A percentile compares a stretch with the other conserved stretches of the same genome.
phyloP scores from a whole-genome alignment of 2,113 vertebrate species.

The Amphilophus citrinellus region DNA sequence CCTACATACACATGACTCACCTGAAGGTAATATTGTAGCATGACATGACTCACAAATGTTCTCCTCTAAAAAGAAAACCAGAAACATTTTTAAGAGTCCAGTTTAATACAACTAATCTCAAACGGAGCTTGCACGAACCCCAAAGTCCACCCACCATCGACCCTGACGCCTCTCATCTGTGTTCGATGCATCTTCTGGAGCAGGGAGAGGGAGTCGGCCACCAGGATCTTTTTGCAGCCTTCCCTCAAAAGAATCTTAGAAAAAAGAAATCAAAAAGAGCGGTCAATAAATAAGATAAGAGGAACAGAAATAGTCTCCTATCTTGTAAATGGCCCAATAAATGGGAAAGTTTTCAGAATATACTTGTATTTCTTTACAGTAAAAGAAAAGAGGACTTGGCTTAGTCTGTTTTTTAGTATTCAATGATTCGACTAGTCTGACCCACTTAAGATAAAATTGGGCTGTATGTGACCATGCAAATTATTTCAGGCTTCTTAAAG shows the following conservation, averaged over 20 bases:
- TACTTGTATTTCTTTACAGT: no score
- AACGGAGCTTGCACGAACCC: not conserved
- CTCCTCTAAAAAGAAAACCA: constrained; percentile 86
- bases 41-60: constrained; percentile 96
- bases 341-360: not conserved
- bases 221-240: constrained; percentile 98
- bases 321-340: not conserved
- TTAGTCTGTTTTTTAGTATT: not conserved
- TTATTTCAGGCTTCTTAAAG: not conserved
- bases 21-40: constrained; percentile 91
- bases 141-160: constrained; percentile 85
- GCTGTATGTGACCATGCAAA: not conserved
- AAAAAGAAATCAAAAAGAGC: not conserved
- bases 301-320: not conserved
- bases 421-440: not conserved
- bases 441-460: not conserved
- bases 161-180: constrained; percentile 91
- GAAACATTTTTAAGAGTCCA: not conserved
- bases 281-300: not conserved
- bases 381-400: no score
- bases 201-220: constrained; percentile 93
- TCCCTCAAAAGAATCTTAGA: constrained; percentile 93
- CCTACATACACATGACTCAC: constrained; percentile 73
- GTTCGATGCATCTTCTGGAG: constrained; percentile 97
- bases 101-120: not conserved